Conservation (phyloP, 2,888 invertebrate species). For the Cabera pusaria region DNA sequence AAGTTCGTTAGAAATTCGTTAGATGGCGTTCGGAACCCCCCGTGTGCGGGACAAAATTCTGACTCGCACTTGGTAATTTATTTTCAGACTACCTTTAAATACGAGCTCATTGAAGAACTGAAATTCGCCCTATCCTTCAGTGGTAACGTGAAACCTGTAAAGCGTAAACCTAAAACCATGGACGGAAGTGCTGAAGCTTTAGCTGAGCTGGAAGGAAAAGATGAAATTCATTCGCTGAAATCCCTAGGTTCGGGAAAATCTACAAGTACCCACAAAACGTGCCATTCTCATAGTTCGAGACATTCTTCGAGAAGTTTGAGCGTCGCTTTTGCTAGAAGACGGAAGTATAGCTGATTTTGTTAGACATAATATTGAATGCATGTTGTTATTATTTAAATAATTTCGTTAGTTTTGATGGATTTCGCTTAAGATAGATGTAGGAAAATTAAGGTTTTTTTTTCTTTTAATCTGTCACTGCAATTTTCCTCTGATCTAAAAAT, state of each 20-base stretch:
- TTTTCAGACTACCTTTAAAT: slow-evolving; percentile 82
- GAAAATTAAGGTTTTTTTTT: too few relatives aligned
- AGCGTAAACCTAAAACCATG: slow-evolving; percentile 54
- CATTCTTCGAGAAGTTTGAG: slow-evolving; percentile 66
- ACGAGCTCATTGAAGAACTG: slow-evolving; percentile 84
- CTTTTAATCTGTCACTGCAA: too few relatives aligned
- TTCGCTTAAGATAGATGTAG: too few relatives aligned
- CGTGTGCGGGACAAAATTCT: too few relatives aligned
- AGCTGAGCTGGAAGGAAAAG: slow-evolving; percentile 59
- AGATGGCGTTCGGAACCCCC: too few relatives aligned
- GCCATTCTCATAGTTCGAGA: slow-evolving; percentile 63
- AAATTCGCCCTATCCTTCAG: slow-evolving; percentile 86
- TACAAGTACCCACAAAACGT: slow-evolving; percentile 55
- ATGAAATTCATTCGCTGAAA: slow-evolving; percentile 61
- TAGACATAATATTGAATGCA: too few relatives aligned
- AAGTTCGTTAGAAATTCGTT: too few relatives aligned
- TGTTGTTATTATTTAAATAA: too few relatives aligned
- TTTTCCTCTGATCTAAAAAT: too few relatives aligned
- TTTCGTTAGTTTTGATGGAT: too few relatives aligned
- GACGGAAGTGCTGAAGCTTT: slow-evolving; percentile 61
- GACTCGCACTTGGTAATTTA: too few relatives aligned
- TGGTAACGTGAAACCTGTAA: slow-evolving; percentile 85
- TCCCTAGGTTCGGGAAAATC: slow-evolving; percentile 60
- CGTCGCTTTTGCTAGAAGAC: slow-evolving; percentile 65
- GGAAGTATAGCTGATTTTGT: slow-evolving; percentile 50